These are phyloP conservation scores for Hyalella azteca DNA, from an alignment of 2,888 invertebrate species.

Conservation along the genomic window DNA sequence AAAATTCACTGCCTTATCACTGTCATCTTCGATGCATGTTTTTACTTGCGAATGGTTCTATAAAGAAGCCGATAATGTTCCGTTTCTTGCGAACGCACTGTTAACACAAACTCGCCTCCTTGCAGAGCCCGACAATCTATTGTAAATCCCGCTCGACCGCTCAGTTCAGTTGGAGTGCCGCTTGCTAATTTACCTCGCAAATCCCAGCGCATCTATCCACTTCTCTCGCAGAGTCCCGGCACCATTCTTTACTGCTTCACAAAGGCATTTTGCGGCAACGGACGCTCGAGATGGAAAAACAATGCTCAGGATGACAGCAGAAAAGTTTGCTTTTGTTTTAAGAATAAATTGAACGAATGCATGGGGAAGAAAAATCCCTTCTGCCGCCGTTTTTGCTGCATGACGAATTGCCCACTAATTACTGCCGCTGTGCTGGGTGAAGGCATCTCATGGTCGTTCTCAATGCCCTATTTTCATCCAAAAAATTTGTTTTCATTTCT, in stretches of 20 bases:
- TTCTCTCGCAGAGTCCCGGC: conserved; percentile 22
- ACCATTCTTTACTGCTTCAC: conserved; percentile 30
- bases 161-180: conserved; percentile 15
- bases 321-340: conserved; percentile 29
- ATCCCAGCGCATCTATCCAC: conserved; percentile 32
- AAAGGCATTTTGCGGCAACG: conserved; percentile 31
- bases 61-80: neutral
- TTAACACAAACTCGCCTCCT: neutral
- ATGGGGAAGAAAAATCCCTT: conserved; percentile 11
- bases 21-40: neutral
- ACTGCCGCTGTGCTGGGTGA: conserved; percentile 1
- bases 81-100: neutral
- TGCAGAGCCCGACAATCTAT: conserved; percentile 1
- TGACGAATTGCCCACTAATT: conserved; percentile 34
- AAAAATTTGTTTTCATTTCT: no score
- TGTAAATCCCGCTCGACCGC: conserved; percentile 14
- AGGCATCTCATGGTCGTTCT: neutral
- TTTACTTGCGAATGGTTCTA: neutral
- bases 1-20: neutral
- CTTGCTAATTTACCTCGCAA: conserved; percentile 30
- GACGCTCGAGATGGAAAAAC: conserved; percentile 28
- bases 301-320: conserved; percentile 16
- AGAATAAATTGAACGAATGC: conserved; percentile 19
- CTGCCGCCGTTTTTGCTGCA: conserved; percentile 16
- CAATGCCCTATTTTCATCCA: neutral